Base-by-base conservation (phyloP, 2,888 invertebrate genomes). In the Holacanthella duospinosa region DNA sequence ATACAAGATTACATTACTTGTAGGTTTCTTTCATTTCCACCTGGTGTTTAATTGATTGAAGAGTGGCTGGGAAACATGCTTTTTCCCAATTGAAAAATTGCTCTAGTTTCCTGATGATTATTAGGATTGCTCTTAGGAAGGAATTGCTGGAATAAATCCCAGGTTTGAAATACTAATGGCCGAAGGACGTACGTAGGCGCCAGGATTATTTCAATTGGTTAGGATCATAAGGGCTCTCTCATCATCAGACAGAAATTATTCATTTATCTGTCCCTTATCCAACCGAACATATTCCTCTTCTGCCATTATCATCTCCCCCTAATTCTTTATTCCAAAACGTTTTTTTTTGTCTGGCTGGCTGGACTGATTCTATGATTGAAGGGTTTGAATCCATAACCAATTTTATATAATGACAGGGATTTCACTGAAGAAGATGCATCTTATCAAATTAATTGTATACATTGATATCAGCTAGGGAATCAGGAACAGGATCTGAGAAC, bases 71-170 rank as follows among this genome's bases (percentile, higher is more conserved):
- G n/a, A n/a, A n/a, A n/a, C n/a, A n/a, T n/a, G n/a, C n/a, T n/a
- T n/a, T n/a, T n/a, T n/a, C n/a, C n/a, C 62, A 62, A 64, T 64
- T 64, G 64, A 64, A 64, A 64, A 64, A 62, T 64, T 64, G 64
- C 56, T 62, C 62, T 62, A 64, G 62, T 64, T 64, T 63, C 56
- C 59, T 44, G 21, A 48, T 48, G 12, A 48, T 48, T 48, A 21
- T 48, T 48, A 21, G 48, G 48, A 36, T 61, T 36, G 43, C 55
- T n/a, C 55, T 44, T 43, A 56, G 36, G 36, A 16, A 26, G 43
- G 55, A 55, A 48, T 48, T 48, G 16, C 6, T 36, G 36, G 36
- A 36, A 36, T 36, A 16, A 16, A 36, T 36, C 16, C 36, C 36
- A 36, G 36, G 36, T 12, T 36, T 16, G 6, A 16, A 36, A 36